Evolutionary conservation across 1,140 invertebrate genomes (phyloP).

Genomic region (Cydia fagiglandana): DNA sequence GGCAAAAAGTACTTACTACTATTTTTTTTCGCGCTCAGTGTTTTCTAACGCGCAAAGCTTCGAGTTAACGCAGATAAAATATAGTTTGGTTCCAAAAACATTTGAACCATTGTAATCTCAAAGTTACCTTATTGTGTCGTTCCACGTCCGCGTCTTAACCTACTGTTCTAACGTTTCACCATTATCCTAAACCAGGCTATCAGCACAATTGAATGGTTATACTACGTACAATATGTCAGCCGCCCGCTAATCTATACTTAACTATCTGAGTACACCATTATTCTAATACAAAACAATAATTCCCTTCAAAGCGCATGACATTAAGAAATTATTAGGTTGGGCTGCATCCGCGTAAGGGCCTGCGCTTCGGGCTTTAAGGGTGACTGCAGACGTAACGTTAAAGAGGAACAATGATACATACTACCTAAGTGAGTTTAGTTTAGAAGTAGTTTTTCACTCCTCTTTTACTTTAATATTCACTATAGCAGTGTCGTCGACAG

Average conservation of each 20-base stretch:
- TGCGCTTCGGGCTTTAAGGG: conserved; percentile 57
- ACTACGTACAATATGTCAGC: conserved; percentile 42
- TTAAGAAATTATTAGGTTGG: conserved; percentile 76
- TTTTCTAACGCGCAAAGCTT: no score
- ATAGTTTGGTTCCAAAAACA: no score
- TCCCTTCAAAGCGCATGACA: conserved; percentile 74
- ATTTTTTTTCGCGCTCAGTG: no score
- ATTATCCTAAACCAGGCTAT: conserved; percentile 19
- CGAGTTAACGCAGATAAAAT: no score
- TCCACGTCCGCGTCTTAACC: neutral
- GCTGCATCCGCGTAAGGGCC: conserved; percentile 68
- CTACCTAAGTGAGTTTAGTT: no score
- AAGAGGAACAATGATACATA: neutral
- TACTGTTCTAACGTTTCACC: neutral
- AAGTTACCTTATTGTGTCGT: neutral
- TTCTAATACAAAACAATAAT: conserved; percentile 76
- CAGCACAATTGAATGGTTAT: conserved; percentile 37
- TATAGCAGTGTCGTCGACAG: no score
- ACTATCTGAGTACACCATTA: conserved; percentile 67
- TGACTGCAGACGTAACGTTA: conserved; percentile 33
- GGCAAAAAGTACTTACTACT: no score
- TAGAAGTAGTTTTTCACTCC: no score
- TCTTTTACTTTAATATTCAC: no score
- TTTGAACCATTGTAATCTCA: no score
- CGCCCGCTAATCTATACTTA: conserved; percentile 60